phyloP scores from a whole-genome alignment of 2,888 invertebrate species.

The Holacanthella duospinosa region DNA sequence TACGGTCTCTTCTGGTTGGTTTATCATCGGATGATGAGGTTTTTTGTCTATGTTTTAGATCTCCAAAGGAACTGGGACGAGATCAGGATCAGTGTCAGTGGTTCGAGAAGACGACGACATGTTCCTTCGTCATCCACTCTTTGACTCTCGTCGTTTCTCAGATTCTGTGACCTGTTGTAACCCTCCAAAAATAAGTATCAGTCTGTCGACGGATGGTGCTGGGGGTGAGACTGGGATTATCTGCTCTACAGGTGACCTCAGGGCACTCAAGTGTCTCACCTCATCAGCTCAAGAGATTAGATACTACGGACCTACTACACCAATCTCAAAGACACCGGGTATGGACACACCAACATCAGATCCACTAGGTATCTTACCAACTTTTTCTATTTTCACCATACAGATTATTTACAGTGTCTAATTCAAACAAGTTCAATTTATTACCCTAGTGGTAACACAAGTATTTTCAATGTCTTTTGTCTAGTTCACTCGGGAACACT shows the following conservation, averaged over 20 bases:
- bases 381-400: too few species aligned
- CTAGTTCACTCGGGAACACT: too few species aligned
- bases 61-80: not conserved
- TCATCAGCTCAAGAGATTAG: conserved; percentile 36
- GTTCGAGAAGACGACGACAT: not conserved
- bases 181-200: conserved; percentile 20
- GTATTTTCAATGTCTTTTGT: too few species aligned
- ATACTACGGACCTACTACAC: conserved; percentile 7
- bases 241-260: conserved; percentile 31
- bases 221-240: conserved; percentile 22
- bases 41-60: not conserved
- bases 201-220: conserved; percentile 6
- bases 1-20: too few species aligned
- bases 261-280: conserved; percentile 35
- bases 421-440: too few species aligned
- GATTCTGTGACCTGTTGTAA: conserved; percentile 30
- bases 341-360: not conserved
- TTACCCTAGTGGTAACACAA: too few species aligned
- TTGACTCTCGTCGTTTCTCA: conserved; percentile 31
- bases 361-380: conserved; percentile 2
- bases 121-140: conserved; percentile 11
- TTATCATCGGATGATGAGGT: too few species aligned
- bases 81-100: not conserved
- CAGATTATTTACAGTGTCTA: too few species aligned
- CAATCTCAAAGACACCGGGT: not conserved